phyloP scores from a whole-genome alignment of 1,140 invertebrate genomes.

The Saxidomus purpurata region DNA sequence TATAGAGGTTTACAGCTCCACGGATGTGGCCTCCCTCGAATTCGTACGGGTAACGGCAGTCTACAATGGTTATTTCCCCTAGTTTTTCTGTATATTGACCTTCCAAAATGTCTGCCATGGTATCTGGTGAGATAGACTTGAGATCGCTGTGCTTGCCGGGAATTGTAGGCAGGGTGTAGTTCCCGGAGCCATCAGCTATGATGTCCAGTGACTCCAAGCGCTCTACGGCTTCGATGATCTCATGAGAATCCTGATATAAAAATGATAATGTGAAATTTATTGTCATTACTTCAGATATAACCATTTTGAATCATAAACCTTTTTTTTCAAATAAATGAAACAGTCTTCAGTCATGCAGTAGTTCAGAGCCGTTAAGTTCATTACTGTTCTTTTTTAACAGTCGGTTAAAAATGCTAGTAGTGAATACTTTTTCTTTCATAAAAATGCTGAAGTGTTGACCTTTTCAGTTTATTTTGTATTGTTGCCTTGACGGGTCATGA shows the following conservation, averaged over 20 bases:
- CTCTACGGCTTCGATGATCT: slow-evolving; percentile 39
- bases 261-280: too few relatives aligned
- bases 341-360: neutral
- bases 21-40: slow-evolving; percentile 97
- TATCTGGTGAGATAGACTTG: slow-evolving; percentile 92
- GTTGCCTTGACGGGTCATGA: too few relatives aligned
- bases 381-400: too few relatives aligned
- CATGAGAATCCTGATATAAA: neutral
- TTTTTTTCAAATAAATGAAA: neutral
- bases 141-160: slow-evolving; percentile 93
- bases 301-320: neutral
- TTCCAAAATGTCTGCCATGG: slow-evolving; percentile 83
- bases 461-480: neutral
- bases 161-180: slow-evolving; percentile 92
- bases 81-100: slow-evolving; percentile 76
- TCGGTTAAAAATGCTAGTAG: too few relatives aligned
- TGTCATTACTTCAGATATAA: too few relatives aligned
- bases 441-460: neutral
- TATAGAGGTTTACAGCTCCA: slow-evolving; percentile 94
- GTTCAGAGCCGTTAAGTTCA: neutral
- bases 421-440: too few relatives aligned
- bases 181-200: slow-evolving; percentile 92
- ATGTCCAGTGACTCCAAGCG: slow-evolving; percentile 39
- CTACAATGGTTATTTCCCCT: slow-evolving; percentile 85
- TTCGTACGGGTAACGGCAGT: slow-evolving; percentile 97